Conservation (phyloP, 2,113 vertebrate genomes). For the Epinephelus cyanopodus region DNA sequence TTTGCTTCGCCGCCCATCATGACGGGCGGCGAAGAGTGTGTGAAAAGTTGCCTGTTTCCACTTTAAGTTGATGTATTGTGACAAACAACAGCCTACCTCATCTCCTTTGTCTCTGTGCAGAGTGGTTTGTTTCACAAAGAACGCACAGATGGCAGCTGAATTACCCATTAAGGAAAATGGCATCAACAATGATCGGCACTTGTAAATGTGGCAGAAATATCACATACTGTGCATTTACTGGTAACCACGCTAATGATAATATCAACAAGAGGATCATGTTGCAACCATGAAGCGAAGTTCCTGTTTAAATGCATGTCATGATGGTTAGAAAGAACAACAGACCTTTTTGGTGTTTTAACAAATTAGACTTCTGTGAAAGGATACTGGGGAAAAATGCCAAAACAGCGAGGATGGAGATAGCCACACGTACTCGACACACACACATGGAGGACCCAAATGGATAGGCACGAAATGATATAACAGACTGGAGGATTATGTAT, state of each 20-base stretch:
- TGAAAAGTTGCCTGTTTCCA: too few relatives aligned
- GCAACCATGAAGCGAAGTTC: not conserved
- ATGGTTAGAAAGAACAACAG: not conserved
- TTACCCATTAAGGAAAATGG: constrained; percentile 78
- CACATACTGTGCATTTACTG: not conserved
- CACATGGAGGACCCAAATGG: constrained; percentile 83
- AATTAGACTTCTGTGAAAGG: constrained; percentile 82
- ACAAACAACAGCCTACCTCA: constrained; percentile 81
- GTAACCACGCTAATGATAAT: not conserved
- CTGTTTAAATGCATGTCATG: not conserved
- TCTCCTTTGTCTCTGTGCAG: constrained; percentile 87
- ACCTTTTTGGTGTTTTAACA: not conserved
- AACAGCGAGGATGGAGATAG: constrained; percentile 82
- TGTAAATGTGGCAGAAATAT: too few relatives aligned
- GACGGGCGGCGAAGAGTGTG: too few relatives aligned
- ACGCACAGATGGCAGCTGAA: constrained; percentile 86
- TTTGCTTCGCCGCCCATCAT: too few relatives aligned
- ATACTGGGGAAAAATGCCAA: constrained; percentile 91
- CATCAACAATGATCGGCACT: not conserved
- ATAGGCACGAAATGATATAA: constrained; percentile 85
- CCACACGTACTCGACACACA: constrained; percentile 78
- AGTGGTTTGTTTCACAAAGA: constrained; percentile 81
- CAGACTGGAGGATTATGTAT: constrained; percentile 88
- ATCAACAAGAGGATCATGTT: not conserved
- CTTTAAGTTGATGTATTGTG: not conserved